Base-by-base conservation (phyloP, 2,797 vertebrate genomes). In the Karalla daura region DNA sequence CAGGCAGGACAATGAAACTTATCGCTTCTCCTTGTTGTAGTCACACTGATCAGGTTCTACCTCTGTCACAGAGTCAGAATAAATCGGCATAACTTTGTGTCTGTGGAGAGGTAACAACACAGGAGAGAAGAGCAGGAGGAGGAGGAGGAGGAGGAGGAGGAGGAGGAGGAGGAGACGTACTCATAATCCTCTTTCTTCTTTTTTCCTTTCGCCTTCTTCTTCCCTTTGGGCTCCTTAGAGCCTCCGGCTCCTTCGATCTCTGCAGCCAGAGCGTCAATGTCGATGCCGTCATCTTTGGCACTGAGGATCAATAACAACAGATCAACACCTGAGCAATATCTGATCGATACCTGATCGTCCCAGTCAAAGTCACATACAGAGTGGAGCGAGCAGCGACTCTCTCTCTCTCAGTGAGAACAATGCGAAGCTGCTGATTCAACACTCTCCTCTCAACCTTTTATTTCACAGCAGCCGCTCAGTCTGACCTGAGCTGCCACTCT, bases 161-260 rank as follows among this genome's bases (percentile, higher is more conserved):
- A 54, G 9, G 10, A 25, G 2, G 17, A 8, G 1, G 17, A 21
- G 15, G 10, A 1, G 14, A 14, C 84, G 0, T 83, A 91, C 88
- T 91, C 87, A 2, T 43, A 96, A 41, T 96, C 95, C 3, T 95
- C 94, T 65, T 94, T 95, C 66, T 94, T 95, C 77, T 95, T 96
- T 13, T 46, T 76, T 63, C 87, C 94, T 93, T 60, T 95, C 93
- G 86, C 95, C 94, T 92, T 96, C 93, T 91, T 95, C 84, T 95
- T 96, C 75, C 94, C 95, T 85, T 95, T 96, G 15, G 93, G 88
- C 66, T 96, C 95, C 73, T 95, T 96, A 43, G 95, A 91, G 76
- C 95, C 95, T 75, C 96, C 96, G 3, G 95, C 95, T 84, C 96
- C 96, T 88, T 97, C 96, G 86, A 97, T 97, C 85, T 97, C 95